Base-by-base conservation (phyloP, 2,888 invertebrate species). In the Clusia tigrina region DNA sequence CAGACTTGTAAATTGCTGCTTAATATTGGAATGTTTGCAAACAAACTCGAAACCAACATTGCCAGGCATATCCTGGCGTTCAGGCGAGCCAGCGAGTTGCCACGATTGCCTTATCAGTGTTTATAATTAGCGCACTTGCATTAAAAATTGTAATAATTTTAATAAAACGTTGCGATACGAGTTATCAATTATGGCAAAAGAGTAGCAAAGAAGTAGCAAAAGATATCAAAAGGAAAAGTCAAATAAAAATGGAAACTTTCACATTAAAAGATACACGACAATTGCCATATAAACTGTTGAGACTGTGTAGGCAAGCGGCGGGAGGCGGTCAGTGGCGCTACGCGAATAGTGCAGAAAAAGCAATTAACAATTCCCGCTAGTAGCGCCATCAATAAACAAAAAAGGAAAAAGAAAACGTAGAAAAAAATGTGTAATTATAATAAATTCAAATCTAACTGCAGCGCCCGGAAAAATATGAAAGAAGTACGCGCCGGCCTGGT, bases 371-470 rank as follows among this genome's bases (percentile, higher is more conserved):
- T 15, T 6, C 42, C 12, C 42, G 42, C 42, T 42, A 42, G 42
- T 6, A 42, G 42, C 42, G 42, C 42, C 42, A 42, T 42, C 42
- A 42, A 42, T 42, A 42, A 15, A 17, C n/a, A 17, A n/a, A n/a
- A n/a, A n/a, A n/a, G n/a, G n/a, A n/a, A n/a, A n/a, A n/a, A n/a
- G n/a, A n/a, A n/a, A n/a, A n/a, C n/a, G n/a, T n/a, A n/a, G n/a
- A n/a, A n/a, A n/a, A 42, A 42, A 32, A 42, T 42, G 42, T 42
- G 42, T 42, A n/a, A 42, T 42, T 42, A 42, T 42, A 42, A 42
- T 42, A 42, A 42, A 42, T 42, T 42, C 42, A 42, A 42, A 42
- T 42, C 12, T 42, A 42, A 42, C 42, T 42, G 42, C n/a, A 42
- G 3, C 3, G 9, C n/a, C 15, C 42, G n/a, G 3, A 6, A 42